phyloP scores from a whole-genome alignment of 2,797 vertebrate species.

The Enteromius anoplus region DNA sequence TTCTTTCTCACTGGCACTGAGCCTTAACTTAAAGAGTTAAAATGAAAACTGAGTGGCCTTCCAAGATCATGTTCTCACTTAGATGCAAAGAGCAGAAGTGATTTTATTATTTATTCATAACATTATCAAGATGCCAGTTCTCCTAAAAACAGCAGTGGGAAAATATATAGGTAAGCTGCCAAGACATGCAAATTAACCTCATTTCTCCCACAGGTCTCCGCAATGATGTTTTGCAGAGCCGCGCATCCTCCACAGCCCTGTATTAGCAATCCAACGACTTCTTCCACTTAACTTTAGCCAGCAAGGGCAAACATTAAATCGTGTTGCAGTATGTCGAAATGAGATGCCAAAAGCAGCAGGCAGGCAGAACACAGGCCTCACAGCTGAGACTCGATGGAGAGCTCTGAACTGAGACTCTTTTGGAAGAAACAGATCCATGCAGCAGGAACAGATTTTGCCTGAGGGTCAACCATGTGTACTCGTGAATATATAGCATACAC shows the following conservation, averaged over 20 bases:
- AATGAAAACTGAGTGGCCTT: background rate
- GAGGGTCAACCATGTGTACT: background rate
- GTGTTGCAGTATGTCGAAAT: conserved; percentile 18
- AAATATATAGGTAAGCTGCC: conserved; percentile 23
- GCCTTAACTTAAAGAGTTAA: background rate
- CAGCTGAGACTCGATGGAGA: conserved; percentile 35
- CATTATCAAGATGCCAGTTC: conserved; percentile 12
- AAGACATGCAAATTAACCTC: conserved; percentile 36
- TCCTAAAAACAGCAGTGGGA: conserved; percentile 21
- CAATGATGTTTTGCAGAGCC: conserved; percentile 30
- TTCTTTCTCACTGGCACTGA: background rate
- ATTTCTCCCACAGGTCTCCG: conserved; percentile 8
- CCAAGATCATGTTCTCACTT: background rate
- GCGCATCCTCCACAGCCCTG: conserved; percentile 23
- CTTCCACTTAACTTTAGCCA: conserved; percentile 35
- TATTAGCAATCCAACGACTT: conserved; percentile 28
- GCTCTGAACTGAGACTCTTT: background rate
- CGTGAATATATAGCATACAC: background rate
- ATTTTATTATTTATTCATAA: conserved; percentile 34
- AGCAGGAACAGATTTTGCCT: conserved; percentile 19
- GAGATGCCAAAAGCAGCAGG: conserved; percentile 25
- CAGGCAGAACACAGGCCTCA: background rate
- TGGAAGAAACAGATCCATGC: background rate
- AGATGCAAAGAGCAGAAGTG: conserved; percentile 6
- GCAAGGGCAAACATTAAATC: conserved; percentile 25